Conservation (phyloP, 2,113 vertebrate genomes). For the Apeltes quadracus region DNA sequence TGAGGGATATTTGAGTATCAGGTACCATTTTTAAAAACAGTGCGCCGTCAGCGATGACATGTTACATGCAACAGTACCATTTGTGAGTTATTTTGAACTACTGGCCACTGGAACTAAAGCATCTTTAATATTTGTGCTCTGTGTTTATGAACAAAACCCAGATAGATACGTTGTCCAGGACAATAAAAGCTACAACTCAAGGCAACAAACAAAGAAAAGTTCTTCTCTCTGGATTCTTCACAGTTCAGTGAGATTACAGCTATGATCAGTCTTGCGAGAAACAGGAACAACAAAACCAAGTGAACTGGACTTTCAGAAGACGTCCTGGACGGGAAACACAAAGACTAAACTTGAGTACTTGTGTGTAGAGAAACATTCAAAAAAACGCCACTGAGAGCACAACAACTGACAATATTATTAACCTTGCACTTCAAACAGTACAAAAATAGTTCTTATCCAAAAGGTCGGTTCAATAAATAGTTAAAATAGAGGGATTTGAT, state of each 20-base stretch:
- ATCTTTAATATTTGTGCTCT: constrained; percentile 11
- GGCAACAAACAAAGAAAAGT: constrained; percentile 22
- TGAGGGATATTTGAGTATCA: constrained; percentile 4
- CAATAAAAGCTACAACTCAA: background rate
- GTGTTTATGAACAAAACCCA: constrained; percentile 20
- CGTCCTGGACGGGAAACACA: constrained; percentile 10
- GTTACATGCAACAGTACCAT: constrained; percentile 16
- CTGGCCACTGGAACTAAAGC: constrained; percentile 19
- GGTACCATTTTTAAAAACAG: constrained; percentile 37
- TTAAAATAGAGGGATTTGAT: constrained; percentile 48
- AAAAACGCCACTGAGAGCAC: background rate
- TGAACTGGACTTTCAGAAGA: background rate
- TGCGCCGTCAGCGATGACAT: constrained; percentile 36
- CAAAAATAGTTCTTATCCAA: constrained; percentile 95
- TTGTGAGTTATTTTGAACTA: constrained; percentile 12
- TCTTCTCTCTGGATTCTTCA: constrained; percentile 60
- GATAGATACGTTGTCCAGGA: constrained; percentile 5
- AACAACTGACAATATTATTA: constrained; percentile 47
- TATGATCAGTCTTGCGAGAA: background rate
- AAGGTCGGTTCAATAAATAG: constrained; percentile 94
- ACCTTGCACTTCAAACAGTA: constrained; percentile 84
- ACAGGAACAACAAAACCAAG: constrained; percentile 1
- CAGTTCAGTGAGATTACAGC: constrained; percentile 60
- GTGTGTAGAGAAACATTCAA: constrained; percentile 29
- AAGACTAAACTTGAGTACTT: constrained; percentile 57